Evolutionary conservation across 2,888 invertebrate species (phyloP), one percentile per base, ranked within the genome.

Genomic region (Synergus umbraculus): DNA sequence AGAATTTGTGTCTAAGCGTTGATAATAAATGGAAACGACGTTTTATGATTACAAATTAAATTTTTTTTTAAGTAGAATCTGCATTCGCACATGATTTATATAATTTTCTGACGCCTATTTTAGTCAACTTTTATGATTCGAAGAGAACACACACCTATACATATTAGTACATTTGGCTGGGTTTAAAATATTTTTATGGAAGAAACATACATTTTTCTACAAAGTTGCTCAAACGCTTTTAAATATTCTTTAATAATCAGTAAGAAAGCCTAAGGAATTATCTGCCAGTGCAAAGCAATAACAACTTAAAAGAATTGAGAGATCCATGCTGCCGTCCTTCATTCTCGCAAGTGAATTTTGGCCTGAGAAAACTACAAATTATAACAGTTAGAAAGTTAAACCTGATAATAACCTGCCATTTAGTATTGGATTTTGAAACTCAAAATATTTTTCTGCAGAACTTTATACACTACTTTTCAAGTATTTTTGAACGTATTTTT

Each of bases 1-100:
- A 78, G 66, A 79, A 58, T 79, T 18, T 46, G 58, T 76, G 65
- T 80, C 78, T 60, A 67, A 76, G 73, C 46, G 58, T 66, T 64
- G 46, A 46, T 77, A 77, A 65, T 76, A 69, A 58, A 63, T 73
- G n/a, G 22, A 66, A 64, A 58, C 46, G 65, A 63, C 44, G 76
- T 80, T 76, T 78, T 54, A 73, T 15, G 37, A 73, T 73, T 49
- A 73, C 37, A 37, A 54, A 49, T 54, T 69, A 69, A 15, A 15
- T 37, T 54, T 54, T 37, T 67, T 73, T 54, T 46, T n/a, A 49
- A 73, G 54, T 29, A 54, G 22, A 29, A 73, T 73, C 49, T 13
- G 73, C 73, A 73, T 73, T 73, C 73, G 73, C 49, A 49, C 73
- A 49, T 29, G 37, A n/a, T 49, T 73, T 10, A 37, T 41, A 15